A percentile compares a stretch with the other conserved stretches of the same genome.
These are phyloP conservation scores for Halcyon badia DNA, from an alignment of 2,797 vertebrate genomes.

Conservation along the genomic window DNA sequence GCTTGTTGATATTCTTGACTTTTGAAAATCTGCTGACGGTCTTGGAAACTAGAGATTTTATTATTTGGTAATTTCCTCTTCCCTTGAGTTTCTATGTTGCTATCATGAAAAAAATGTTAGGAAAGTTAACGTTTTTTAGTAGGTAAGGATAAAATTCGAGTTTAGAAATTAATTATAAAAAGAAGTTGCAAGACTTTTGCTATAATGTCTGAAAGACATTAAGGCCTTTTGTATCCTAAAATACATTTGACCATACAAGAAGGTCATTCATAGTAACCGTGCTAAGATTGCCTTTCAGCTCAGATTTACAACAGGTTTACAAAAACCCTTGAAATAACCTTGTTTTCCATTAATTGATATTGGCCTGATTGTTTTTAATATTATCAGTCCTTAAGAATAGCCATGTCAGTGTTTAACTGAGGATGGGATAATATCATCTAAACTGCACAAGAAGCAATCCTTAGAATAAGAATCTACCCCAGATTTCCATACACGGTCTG, in stretches of 20 bases:
- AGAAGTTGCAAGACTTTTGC: neutral
- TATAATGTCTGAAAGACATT: neutral
- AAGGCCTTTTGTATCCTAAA: neutral
- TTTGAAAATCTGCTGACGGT: constrained; percentile 15
- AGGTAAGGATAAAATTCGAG: neutral
- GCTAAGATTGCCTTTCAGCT: neutral
- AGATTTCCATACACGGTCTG: neutral
- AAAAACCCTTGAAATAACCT: neutral
- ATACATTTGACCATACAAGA: neutral
- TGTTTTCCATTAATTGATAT: neutral
- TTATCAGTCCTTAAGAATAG: neutral
- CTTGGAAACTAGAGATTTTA: constrained; percentile 19
- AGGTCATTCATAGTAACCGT: neutral
- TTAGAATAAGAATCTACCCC: neutral
- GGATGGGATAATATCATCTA: neutral
- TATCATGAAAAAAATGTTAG: neutral
- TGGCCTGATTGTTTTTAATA: neutral
- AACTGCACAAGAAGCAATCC: neutral
- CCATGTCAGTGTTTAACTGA: neutral
- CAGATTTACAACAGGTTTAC: neutral
- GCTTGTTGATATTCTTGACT: neutral
- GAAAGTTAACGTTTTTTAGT: neutral
- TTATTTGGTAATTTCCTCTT: constrained; percentile 19
- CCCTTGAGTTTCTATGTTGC: neutral
- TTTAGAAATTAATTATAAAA: neutral